Base-by-base conservation (phyloP, 2,113 vertebrate genomes). In the Notothenia coriiceps region DNA sequence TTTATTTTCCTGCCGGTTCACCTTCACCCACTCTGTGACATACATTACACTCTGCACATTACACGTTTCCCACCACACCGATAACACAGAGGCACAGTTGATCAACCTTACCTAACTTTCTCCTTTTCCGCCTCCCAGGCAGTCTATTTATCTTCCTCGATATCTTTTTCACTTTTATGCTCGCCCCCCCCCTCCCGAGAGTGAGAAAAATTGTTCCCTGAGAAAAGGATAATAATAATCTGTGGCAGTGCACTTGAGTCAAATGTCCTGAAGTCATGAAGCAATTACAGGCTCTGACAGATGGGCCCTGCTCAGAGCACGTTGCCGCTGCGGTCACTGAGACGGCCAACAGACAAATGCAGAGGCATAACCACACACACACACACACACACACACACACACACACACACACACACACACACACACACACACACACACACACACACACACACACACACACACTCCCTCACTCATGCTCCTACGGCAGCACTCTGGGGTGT, bases 161-260 rank as follows among this genome's bases (percentile, higher is more conserved):
- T 85, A 84, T 88, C 80, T 88, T 87, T 86, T 81, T 83, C 88
- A 83, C 77, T 90, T 88, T 86, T 77, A 86, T 80, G 74, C 70
- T 57, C 71, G 49, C 71, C 56, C 78, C 74, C 77, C 35, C 78
- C 61, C 51, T 82, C 78, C 80, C 83, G 60, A 86, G 74, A 86
- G 83, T 70, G 83, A 90, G 86, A 89, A 86, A 89, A 92, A 90
- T 79, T 78, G 89, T 83, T 82, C 79, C 91, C 82, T 8, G 79
- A 83, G 89, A 92, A 92, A 94, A 91, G 83, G 87, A 93, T 94
- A 92, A 94, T 93, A 94, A 94, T 95, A 94, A 94, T 94, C 89
- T 87, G 86, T 93, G 87, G 88, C 86, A 88, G 85, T 90, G 91
- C 93, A 91, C 93, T 94, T 90, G 87, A 95, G 91, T 93, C 91